Conservation (phyloP, 2,888 invertebrate species). For the Tiliacea citrago region DNA sequence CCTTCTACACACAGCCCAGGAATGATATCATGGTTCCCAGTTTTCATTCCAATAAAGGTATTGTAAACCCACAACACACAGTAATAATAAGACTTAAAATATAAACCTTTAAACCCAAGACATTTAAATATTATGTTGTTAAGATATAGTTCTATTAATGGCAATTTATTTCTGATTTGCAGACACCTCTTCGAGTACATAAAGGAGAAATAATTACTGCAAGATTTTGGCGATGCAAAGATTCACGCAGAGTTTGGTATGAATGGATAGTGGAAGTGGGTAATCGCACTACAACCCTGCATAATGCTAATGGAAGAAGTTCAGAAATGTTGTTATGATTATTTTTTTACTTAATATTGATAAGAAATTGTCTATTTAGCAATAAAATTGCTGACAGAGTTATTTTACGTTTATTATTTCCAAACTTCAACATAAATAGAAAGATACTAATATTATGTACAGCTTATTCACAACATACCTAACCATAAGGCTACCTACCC, state of each 20-base stretch:
- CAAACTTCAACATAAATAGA: conserved; percentile 11
- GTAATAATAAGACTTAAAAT: background rate
- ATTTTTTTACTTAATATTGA: conserved; percentile 31
- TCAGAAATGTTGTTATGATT: conserved; percentile 86
- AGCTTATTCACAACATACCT: conserved; percentile 28
- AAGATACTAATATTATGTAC: background rate
- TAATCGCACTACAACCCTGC: conserved; percentile 77
- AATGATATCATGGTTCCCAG: conserved; percentile 99
- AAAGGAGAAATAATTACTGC: conserved; percentile 94
- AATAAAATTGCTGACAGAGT: conserved; percentile 49
- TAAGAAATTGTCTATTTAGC: conserved; percentile 37
- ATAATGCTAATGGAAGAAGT: conserved; percentile 84
- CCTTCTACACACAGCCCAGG: conserved; percentile 96
- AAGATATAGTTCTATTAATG: background rate
- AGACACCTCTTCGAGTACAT: conserved; percentile 94
- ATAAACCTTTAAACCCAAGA: background rate
- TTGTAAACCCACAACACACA: conserved; percentile 56
- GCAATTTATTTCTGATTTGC: conserved; percentile 45
- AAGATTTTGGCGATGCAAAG: conserved; percentile 96
- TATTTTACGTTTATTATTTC: conserved; percentile 36
- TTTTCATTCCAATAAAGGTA: conserved; percentile 97
- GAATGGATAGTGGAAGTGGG: conserved; percentile 94
- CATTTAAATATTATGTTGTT: background rate
- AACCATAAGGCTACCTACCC: too few species aligned
- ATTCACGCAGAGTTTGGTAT: conserved; percentile 97